A percentile compares a stretch with the other conserved stretches of the same genome.
Evolutionary conservation across 2,113 vertebrate genomes (phyloP).

Genomic region (Bambusicola thoracicus): DNA sequence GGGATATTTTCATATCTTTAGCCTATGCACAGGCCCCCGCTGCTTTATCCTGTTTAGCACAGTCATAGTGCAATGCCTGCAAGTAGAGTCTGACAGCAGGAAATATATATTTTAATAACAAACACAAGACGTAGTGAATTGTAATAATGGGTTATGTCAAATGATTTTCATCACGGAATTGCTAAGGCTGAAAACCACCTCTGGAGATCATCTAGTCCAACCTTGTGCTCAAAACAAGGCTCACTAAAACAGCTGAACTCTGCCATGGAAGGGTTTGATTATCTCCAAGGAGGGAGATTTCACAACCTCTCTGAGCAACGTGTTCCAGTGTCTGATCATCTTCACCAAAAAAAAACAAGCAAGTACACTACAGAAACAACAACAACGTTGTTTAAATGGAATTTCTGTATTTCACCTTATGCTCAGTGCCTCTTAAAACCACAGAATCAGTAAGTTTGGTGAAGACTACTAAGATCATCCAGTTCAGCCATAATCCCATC

Average conservation of each 20-base stretch:
- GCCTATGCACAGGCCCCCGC: rapidly evolving
- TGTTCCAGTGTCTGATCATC: neutral
- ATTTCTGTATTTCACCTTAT: neutral
- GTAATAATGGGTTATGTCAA: neutral
- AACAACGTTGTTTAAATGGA: neutral
- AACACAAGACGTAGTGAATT: neutral
- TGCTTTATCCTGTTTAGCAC: neutral
- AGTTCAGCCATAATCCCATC: too few species aligned
- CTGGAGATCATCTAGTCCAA: neutral
- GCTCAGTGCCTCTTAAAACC: neutral
- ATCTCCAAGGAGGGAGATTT: neutral
- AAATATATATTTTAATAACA: neutral
- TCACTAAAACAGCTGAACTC: neutral
- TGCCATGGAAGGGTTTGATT: neutral
- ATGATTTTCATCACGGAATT: neutral
- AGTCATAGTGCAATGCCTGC: neutral
- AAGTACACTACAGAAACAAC: neutral
- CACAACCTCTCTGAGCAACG: neutral
- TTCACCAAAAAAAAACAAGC: neutral
- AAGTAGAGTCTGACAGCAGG: neutral
- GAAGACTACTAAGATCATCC: too few species aligned
- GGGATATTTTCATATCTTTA: neutral
- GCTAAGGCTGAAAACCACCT: neutral
- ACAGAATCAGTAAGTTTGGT: too few species aligned
- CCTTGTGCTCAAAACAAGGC: neutral